Conservation (phyloP, 2,797 vertebrate species). For the Naso thynnoides region DNA sequence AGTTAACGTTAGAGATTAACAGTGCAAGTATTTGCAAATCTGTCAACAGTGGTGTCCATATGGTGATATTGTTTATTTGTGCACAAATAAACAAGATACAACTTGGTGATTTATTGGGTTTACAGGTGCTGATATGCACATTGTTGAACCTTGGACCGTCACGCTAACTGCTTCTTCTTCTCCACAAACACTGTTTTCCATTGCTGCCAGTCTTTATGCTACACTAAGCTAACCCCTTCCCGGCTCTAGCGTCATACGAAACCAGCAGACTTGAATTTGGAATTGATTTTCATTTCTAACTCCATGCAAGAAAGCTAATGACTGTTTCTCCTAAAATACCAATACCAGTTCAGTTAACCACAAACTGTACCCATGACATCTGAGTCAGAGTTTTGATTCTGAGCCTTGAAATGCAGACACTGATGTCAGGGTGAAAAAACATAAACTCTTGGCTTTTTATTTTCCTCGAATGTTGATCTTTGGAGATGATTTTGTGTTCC, state of each 20-base stretch:
- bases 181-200: neutral
- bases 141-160: neutral
- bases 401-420: conserved; percentile 19
- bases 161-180: neutral
- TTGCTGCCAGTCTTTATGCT: neutral
- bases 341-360: conserved; percentile 8
- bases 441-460: conserved; percentile 28
- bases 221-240: neutral
- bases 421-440: conserved; percentile 27
- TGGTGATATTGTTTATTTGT: too few relatives aligned
- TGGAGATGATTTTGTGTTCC: conserved; percentile 40
- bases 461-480: conserved; percentile 37
- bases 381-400: conserved; percentile 16
- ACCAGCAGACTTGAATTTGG: neutral
- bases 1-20: neutral
- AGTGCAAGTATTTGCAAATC: neutral
- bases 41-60: too few relatives aligned
- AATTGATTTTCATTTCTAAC: neutral
- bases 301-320: conserved; percentile 18
- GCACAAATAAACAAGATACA: neutral
- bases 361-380: conserved; percentile 36
- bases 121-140: neutral
- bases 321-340: neutral
- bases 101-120: neutral
- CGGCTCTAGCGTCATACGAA: neutral